A percentile compares a stretch with the other conserved stretches of the same genome.
These are phyloP conservation scores for Archivesica marissinica DNA, from an alignment of 1,140 invertebrate genomes.

Conservation along the genomic window DNA sequence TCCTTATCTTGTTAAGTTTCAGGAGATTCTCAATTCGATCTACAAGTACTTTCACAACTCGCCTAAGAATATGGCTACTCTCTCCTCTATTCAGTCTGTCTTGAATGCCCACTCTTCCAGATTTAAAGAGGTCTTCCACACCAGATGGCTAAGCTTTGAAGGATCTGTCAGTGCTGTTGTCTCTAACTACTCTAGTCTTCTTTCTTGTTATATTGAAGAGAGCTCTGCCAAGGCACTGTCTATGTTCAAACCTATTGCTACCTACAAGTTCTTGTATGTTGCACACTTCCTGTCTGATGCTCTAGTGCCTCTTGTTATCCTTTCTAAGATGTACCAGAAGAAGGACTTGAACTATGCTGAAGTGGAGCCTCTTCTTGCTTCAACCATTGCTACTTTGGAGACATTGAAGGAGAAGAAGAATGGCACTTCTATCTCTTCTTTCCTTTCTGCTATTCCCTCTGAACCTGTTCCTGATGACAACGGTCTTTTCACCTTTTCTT, in stretches of 20 bases:
- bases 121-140: too few relatives aligned
- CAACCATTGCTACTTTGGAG: too few relatives aligned
- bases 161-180: too few relatives aligned
- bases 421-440: not conserved
- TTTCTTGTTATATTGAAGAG: too few relatives aligned
- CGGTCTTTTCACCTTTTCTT: not conserved
- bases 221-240: slow-evolving; percentile 7
- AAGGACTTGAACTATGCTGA: not conserved
- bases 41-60: slow-evolving; percentile 38
- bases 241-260: slow-evolving; percentile 16
- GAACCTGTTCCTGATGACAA: not conserved
- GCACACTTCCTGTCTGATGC: slow-evolving; percentile 11
- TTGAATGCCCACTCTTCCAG: too few relatives aligned
- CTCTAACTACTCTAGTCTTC: too few relatives aligned
- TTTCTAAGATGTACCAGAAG: slow-evolving; percentile 16
- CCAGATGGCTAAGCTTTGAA: too few relatives aligned
- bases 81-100: too few relatives aligned
- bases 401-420: slow-evolving; percentile 19
- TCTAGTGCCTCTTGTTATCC: not conserved
- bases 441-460: not conserved
- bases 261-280: slow-evolving; percentile 13
- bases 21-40: not conserved
- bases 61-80: too few relatives aligned
- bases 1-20: slow-evolving; percentile 3
- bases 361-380: not conserved